phyloP scores from a whole-genome alignment of 1,140 invertebrate genomes.

The Magallana ariakensis region DNA sequence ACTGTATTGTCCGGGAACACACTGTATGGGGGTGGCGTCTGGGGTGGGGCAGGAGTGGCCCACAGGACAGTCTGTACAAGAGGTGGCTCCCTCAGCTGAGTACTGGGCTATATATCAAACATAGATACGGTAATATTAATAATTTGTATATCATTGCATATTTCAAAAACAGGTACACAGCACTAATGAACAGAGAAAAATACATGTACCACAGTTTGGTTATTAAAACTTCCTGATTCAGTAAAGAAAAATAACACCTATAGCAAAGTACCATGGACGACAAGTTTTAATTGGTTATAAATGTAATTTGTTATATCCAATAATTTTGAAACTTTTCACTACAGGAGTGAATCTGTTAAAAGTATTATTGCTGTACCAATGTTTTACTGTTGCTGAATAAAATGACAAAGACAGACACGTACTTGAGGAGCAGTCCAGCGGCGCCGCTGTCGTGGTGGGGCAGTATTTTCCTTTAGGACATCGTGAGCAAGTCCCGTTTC shows the following conservation, averaged over 20 bases:
- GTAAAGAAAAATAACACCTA: too few relatives aligned
- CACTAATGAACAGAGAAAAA: too few relatives aligned
- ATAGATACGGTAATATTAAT: too few relatives aligned
- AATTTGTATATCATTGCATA: too few relatives aligned
- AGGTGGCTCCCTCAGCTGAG: conserved; percentile 60
- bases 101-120: conserved; percentile 62
- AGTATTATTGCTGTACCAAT: not conserved
- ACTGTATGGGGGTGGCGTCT: conserved; percentile 57
- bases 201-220: too few relatives aligned
- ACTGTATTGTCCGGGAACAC: conserved; percentile 66
- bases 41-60: conserved; percentile 64
- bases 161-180: too few relatives aligned
- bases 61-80: conserved; percentile 66
- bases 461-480: conserved; percentile 69
- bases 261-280: too few relatives aligned
- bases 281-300: too few relatives aligned
- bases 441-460: conserved; percentile 52
- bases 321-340: too few relatives aligned
- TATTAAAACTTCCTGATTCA: too few relatives aligned
- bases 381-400: not conserved
- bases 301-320: too few relatives aligned
- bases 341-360: too few relatives aligned
- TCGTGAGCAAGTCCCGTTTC: conserved; percentile 65
- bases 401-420: not conserved
- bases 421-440: conserved; percentile 62